phyloP scores from a whole-genome alignment of 2,888 invertebrate species.

The Pseudococcus longispinus region DNA sequence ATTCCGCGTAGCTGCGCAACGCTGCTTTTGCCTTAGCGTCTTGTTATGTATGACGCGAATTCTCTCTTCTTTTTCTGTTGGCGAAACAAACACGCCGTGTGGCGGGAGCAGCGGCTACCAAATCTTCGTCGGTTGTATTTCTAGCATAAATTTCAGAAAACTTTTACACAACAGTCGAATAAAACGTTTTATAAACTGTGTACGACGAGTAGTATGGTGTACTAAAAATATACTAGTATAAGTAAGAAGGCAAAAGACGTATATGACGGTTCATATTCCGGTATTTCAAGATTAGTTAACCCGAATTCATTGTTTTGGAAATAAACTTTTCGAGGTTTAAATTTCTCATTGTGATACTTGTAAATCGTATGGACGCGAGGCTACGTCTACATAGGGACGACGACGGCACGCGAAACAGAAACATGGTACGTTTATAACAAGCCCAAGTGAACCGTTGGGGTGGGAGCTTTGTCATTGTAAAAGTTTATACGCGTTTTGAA shows the following conservation, averaged over 20 bases:
- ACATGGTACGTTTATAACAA: conserved; percentile 20
- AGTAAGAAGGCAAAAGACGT: conserved; percentile 36
- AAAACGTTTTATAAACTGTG: conserved; percentile 45
- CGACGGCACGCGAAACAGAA: background rate
- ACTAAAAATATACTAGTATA: background rate
- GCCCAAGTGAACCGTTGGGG: background rate
- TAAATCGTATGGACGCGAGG: background rate
- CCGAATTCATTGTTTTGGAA: conserved; percentile 45
- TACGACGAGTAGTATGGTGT: background rate
- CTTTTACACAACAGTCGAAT: conserved; percentile 37
- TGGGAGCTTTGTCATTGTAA: conserved; percentile 10
- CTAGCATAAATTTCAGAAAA: conserved; percentile 21
- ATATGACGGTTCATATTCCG: conserved; percentile 40
- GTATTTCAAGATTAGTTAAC: conserved; percentile 45
- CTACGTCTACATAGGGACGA: background rate
- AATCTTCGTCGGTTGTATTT: conserved; percentile 14
- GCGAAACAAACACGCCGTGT: background rate
- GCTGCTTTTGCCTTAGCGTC: background rate
- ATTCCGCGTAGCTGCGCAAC: background rate
- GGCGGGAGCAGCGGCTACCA: background rate
- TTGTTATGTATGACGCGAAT: background rate
- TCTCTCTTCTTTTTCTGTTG: background rate
- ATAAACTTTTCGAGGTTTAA: conserved; percentile 44
- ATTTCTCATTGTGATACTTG: conserved; percentile 29
- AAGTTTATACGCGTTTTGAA: conserved; percentile 17